A percentile compares a stretch with the other conserved stretches of the same genome.
phyloP scores from a whole-genome alignment of 53 echinoderm and acorn worm genomes.

The Hippasteria phrygiana region DNA sequence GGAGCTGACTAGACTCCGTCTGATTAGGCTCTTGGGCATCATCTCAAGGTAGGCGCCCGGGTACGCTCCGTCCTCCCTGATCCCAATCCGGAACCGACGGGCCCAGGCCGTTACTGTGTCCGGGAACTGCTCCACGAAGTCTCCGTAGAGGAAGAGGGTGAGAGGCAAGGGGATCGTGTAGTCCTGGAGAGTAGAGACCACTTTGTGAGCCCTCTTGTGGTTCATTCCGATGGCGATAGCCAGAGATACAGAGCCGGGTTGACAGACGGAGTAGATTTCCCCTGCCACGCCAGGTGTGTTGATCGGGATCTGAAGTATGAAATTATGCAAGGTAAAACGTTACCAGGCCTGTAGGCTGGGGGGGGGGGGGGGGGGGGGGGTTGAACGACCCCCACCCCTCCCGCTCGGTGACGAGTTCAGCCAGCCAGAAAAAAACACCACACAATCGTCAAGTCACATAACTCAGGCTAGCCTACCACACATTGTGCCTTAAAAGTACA shows the following conservation, averaged over 20 bases:
- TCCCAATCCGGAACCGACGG: conserved; percentile 50
- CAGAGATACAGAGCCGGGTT: conserved; percentile 33
- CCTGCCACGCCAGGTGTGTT: conserved; percentile 50
- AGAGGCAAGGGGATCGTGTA: conserved; percentile 49
- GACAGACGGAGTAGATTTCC: conserved; percentile 31
- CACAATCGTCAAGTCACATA: no score
- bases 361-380: no score
- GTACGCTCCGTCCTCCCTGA: conserved; percentile 59
- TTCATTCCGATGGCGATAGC: conserved; percentile 70
- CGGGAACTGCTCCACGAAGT: conserved; percentile 73
- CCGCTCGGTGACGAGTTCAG: no score
- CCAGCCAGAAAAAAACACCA: no score
- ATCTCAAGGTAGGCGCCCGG: conserved; percentile 40
- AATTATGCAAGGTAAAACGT: no score
- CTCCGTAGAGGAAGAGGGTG: conserved; percentile 71
- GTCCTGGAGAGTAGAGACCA: conserved; percentile 45
- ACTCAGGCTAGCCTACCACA: no score
- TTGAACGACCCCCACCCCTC: no score
- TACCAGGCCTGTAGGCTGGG: no score
- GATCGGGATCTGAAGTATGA: conserved; percentile 15
- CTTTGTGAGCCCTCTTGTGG: conserved; percentile 57
- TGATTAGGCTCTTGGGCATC: conserved; percentile 40
- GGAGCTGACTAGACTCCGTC: conserved; percentile 58
- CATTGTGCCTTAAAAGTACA: no score
- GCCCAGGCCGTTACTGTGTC: conserved; percentile 57